These are phyloP conservation scores for Oedothorax gibbosus DNA, from an alignment of 1,140 invertebrate genomes.

Conservation along the genomic window DNA sequence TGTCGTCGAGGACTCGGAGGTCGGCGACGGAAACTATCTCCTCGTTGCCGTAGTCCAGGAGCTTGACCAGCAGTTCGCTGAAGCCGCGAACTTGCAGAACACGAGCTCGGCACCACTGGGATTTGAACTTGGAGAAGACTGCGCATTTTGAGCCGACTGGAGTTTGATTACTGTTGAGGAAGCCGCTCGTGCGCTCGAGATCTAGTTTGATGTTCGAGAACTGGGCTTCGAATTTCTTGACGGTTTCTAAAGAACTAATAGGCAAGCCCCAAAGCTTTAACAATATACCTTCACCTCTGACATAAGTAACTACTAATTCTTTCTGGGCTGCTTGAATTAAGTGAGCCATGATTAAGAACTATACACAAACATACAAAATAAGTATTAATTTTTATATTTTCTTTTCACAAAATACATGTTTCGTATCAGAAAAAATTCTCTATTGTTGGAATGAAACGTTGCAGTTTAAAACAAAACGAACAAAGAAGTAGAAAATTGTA, in stretches of 20 bases:
- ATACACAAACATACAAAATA: neutral
- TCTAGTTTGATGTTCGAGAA: neutral
- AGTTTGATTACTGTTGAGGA: neutral
- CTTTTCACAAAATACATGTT: too few relatives aligned
- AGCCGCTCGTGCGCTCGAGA: neutral
- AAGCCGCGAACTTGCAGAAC: neutral
- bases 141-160: conserved; percentile 4
- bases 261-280: conserved; percentile 47
- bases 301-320: conserved; percentile 21
- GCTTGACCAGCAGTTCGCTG: conserved; percentile 9
- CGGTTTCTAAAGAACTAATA: neutral
- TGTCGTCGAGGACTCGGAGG: conserved; percentile 27
- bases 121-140: conserved; percentile 4
- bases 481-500: too few relatives aligned
- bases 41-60: conserved; percentile 49
- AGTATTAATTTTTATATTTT: neutral
- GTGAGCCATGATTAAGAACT: conserved; percentile 5
- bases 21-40: neutral
- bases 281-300: conserved; percentile 11
- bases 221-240: conserved; percentile 26
- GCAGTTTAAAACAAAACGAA: too few relatives aligned
- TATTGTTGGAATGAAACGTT: too few relatives aligned
- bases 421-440: too few relatives aligned
- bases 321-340: neutral
- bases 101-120: conserved; percentile 38